Evolutionary conservation across 2,113 vertebrate genomes (phyloP), one percentile per base, ranked within the genome.

Genomic region (Hippoglossus stenolepis): DNA sequence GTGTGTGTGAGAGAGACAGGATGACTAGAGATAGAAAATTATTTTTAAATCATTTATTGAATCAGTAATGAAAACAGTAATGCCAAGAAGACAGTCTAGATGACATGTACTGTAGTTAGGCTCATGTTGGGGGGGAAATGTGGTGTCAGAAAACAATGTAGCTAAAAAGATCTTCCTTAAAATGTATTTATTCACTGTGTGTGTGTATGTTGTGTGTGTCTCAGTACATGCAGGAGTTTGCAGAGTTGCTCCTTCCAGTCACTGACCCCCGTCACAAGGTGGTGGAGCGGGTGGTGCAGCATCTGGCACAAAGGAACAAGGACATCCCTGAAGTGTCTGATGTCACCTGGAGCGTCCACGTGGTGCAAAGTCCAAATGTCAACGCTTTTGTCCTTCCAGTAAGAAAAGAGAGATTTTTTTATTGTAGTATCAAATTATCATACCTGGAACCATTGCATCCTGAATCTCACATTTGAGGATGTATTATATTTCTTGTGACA

Each of bases 311-410:
- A 70, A 96, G 94, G 81, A 99, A 98, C 93, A 92, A 95, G 74
- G 97, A 99, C 85, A 47, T 98, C 65, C 93, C 96, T 2, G 95
- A 95, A 72, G 65, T 99, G 73, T 93, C 94, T 0, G 88, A 93
- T 0, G 88, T 96, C 47, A 38, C 84, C 28, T 99, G 97, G 97
- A 91, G 83, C 18, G 90, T 99, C 79, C 96, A 98, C 0, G 93
- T 99, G 73, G 96, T 99, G 53, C 93, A 98, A 1, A 92, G 92
- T 3, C 92, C 96, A 14, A 76, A 63, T 2, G 58, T 94, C 82
- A 99, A 99, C 70, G 97, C 97, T 51, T 98, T 96, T 86, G 96
- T 97, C 59, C 92, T 99, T 18, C 96, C 97, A 17, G 97, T 99
- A 84, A 96, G 97, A 89, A 7, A n/a, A 20, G 5, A 54, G 21